phyloP scores from a whole-genome alignment of 2,888 invertebrate genomes.

The Strigamia transsilvanica region DNA sequence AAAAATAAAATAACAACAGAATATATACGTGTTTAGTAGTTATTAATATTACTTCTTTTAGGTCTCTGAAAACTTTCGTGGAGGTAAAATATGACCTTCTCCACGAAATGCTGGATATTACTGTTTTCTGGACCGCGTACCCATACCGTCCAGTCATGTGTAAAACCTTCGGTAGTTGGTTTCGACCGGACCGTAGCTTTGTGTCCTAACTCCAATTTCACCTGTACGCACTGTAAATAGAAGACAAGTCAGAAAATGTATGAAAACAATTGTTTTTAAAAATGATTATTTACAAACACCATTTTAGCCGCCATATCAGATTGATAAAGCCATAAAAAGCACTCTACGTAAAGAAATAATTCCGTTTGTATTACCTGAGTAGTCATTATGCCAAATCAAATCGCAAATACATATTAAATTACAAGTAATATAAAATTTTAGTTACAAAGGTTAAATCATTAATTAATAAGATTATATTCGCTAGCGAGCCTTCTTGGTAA shows the following conservation, averaged over 20 bases:
- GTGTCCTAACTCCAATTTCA: slow-evolving; percentile 92
- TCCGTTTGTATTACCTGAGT: background rate
- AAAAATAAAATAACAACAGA: background rate
- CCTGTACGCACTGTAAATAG: slow-evolving; percentile 69
- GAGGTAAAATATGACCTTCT: slow-evolving; percentile 86
- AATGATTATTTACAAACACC: background rate
- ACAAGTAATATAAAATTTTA: background rate
- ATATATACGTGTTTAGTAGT: slow-evolving; percentile 56
- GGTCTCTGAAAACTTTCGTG: slow-evolving; percentile 94
- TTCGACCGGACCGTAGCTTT: slow-evolving; percentile 82
- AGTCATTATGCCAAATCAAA: background rate
- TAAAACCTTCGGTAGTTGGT: slow-evolving; percentile 87
- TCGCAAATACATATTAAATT: background rate
- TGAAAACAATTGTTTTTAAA: slow-evolving; percentile 21
- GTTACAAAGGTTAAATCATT: background rate
- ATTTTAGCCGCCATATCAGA: background rate
- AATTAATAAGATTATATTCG: slow-evolving; percentile 7
- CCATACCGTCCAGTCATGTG: slow-evolving; percentile 97
- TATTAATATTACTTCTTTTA: slow-evolving; percentile 76
- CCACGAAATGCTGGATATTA: slow-evolving; percentile 88
- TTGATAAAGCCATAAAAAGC: background rate
- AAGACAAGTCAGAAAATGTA: background rate
- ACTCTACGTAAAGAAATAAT: background rate
- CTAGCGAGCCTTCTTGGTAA: background rate
- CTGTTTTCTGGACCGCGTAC: slow-evolving; percentile 87